These are phyloP conservation scores for Chloroceryle inda DNA, from an alignment of 2,797 vertebrate genomes.

Conservation along the genomic window DNA sequence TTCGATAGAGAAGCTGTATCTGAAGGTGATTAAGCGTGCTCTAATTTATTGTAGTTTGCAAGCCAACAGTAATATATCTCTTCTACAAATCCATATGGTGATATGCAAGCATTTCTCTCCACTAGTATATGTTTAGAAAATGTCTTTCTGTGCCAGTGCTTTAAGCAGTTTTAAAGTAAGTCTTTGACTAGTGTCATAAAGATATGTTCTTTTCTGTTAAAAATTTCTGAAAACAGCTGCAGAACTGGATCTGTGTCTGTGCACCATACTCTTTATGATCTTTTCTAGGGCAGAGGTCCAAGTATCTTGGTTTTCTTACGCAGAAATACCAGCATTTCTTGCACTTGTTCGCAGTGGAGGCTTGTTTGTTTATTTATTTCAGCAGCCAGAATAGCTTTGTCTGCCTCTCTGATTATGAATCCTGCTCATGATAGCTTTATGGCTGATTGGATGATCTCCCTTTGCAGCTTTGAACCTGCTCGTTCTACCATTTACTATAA, in stretches of 20 bases:
- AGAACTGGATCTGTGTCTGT: background rate
- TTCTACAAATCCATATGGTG: constrained; percentile 29
- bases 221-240: background rate
- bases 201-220: background rate
- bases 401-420: background rate
- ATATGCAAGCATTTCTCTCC: constrained; percentile 13
- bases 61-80: background rate
- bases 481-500: accelerated
- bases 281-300: background rate
- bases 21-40: background rate
- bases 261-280: background rate
- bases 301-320: background rate
- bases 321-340: background rate
- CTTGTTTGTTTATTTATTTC: background rate
- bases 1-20: background rate
- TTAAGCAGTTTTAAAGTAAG: constrained; percentile 34
- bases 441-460: background rate
- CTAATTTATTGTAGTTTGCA: constrained; percentile 18
- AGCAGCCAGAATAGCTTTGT: background rate
- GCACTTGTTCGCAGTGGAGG: background rate
- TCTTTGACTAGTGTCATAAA: constrained; percentile 15
- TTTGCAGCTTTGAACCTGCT: background rate
- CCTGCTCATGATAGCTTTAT: background rate
- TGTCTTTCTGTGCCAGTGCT: constrained; percentile 23
- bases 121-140: constrained; percentile 21